A percentile compares a stretch with the other conserved stretches of the same genome.
These are phyloP conservation scores for Silurus meridionalis DNA, from an alignment of 2,113 vertebrate genomes.

Conservation along the genomic window DNA sequence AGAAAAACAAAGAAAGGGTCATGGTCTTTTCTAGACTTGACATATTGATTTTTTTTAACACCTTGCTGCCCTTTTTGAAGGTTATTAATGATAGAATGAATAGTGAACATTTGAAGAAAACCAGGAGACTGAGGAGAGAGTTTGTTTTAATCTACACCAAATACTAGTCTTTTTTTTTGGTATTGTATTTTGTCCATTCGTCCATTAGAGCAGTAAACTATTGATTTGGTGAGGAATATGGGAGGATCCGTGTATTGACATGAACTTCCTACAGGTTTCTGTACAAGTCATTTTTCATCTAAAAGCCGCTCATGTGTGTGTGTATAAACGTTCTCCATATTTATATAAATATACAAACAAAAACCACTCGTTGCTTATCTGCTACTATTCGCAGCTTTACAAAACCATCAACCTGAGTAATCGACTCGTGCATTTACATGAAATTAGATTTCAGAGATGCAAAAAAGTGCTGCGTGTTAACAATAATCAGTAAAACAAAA, in stretches of 20 bases:
- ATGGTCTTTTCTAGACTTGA: not conserved
- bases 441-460: too few relatives aligned
- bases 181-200: too few relatives aligned
- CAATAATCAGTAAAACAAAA: not conserved
- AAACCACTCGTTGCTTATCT: too few relatives aligned
- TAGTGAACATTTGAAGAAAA: not conserved
- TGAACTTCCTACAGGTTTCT: too few relatives aligned
- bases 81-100: not conserved
- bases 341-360: too few relatives aligned
- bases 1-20: not conserved
- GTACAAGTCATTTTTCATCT: too few relatives aligned
- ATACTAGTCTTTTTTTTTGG: not conserved
- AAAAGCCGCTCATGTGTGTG: too few relatives aligned
- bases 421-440: too few relatives aligned
- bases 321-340: too few relatives aligned
- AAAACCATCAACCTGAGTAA: too few relatives aligned
- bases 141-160: not conserved
- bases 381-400: too few relatives aligned
- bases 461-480: not conserved
- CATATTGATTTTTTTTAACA: not conserved
- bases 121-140: not conserved
- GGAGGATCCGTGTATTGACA: not conserved
- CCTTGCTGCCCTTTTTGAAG: not conserved
- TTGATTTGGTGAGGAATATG: not conserved
- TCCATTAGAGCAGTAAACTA: not conserved